Percentiles rank a stretch among this genome's conserved stretches.
Evolutionary conservation across 1,140 invertebrate species (phyloP).

Genomic region (Streblospio benedicti): DNA sequence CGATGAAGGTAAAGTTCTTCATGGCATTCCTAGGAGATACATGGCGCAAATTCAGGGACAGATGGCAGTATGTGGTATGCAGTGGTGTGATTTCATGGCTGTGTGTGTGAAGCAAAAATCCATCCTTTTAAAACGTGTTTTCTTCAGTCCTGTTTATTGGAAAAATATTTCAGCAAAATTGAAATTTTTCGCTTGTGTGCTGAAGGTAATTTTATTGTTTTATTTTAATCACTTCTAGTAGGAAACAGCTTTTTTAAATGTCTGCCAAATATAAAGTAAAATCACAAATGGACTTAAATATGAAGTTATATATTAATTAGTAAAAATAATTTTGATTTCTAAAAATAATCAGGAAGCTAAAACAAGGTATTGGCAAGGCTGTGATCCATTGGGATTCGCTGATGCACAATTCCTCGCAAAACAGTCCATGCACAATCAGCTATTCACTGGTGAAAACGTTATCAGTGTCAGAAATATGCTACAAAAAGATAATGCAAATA

Average conservation of each 20-base stretch:
- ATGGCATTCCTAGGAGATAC: slow-evolving; percentile 29
- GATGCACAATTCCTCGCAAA: slow-evolving; percentile 15
- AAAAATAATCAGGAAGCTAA: slow-evolving; percentile 19
- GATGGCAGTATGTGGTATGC: slow-evolving; percentile 27
- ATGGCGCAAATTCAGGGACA: slow-evolving; percentile 38
- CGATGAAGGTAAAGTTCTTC: neutral
- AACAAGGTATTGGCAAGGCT: slow-evolving; percentile 16
- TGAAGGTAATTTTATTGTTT: neutral
- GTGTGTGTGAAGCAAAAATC: slow-evolving; percentile 28
- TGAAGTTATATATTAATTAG: neutral
- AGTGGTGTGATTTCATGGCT: slow-evolving; percentile 37
- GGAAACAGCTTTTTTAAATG: neutral
- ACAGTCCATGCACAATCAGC: slow-evolving; percentile 9
- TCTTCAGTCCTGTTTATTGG: slow-evolving; percentile 29
- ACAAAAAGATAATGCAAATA: slow-evolving; percentile 8
- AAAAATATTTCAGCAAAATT: slow-evolving; percentile 20
- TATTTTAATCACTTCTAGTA: neutral
- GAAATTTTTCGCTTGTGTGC: slow-evolving; percentile 23
- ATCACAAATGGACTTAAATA: neutral
- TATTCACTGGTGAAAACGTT: slow-evolving; percentile 20
- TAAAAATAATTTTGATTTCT: neutral
- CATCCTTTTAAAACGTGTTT: slow-evolving; percentile 28
- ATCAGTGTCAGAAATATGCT: slow-evolving; percentile 24
- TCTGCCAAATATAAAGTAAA: neutral
- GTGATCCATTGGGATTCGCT: slow-evolving; percentile 17